These are phyloP conservation scores for Chlorops oryzae DNA, from an alignment of 1,140 invertebrate species.

Conservation along the genomic window DNA sequence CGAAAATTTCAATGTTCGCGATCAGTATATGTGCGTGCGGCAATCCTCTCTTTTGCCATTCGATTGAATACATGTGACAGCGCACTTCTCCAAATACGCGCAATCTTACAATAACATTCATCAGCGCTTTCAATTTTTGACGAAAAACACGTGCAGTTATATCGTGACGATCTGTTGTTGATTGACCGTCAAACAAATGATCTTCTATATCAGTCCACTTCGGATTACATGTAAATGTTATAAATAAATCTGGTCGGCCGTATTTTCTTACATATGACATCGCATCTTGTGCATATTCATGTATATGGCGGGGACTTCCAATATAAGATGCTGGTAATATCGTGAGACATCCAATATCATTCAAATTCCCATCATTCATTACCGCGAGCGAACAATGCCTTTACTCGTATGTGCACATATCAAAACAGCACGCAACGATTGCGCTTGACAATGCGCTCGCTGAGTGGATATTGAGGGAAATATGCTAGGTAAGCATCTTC, in stretches of 20 bases:
- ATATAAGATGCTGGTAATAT: conserved; percentile 48
- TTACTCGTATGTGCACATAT: too few species aligned
- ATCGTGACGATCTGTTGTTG: conserved; percentile 35
- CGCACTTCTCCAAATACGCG: conserved; percentile 34
- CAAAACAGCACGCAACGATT: too few species aligned
- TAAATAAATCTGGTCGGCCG: conserved; percentile 44
- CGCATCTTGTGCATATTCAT: conserved; percentile 50
- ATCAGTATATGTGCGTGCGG: conserved; percentile 14
- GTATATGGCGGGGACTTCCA: conserved; percentile 48
- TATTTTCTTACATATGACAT: conserved; percentile 50
- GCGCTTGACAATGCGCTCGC: too few species aligned
- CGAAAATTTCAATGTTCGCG: background rate
- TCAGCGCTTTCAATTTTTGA: conserved; percentile 49
- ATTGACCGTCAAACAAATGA: conserved; percentile 33
- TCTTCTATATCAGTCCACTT: conserved; percentile 46
- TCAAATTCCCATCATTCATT: conserved; percentile 30
- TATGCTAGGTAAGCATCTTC: too few species aligned
- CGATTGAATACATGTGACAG: conserved; percentile 48
- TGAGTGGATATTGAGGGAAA: too few species aligned
- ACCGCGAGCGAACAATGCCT: too few species aligned
- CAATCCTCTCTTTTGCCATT: conserved; percentile 47
- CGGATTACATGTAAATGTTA: conserved; percentile 51
- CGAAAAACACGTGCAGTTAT: conserved; percentile 49
- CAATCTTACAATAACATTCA: conserved; percentile 47
- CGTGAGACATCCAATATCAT: conserved; percentile 35